Percentiles rank a stretch among this genome's conserved stretches.
Conservation (phyloP, 2,113 vertebrate genomes). For the Hucho hucho region DNA sequence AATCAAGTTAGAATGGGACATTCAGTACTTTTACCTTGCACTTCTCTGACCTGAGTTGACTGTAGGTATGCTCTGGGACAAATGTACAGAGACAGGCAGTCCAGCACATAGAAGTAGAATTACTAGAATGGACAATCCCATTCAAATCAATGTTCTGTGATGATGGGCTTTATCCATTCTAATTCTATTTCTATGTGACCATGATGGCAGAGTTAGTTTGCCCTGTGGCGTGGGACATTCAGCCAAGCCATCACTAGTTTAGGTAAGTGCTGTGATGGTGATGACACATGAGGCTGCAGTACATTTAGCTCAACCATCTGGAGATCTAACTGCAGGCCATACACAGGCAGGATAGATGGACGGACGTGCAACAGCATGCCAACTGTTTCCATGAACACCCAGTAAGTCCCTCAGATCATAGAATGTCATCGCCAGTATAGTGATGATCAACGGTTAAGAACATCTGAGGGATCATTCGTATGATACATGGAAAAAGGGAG, state of each 20-base stretch:
- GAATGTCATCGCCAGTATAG: slow-evolving; percentile 33
- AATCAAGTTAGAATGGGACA: no score
- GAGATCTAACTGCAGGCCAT: slow-evolving; percentile 31
- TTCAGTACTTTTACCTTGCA: neutral
- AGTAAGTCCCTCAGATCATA: slow-evolving; percentile 16
- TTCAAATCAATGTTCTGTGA: no score
- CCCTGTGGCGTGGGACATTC: slow-evolving; percentile 45
- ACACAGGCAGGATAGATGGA: slow-evolving; percentile 1
- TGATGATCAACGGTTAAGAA: slow-evolving; percentile 1
- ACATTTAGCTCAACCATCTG: slow-evolving; percentile 50
- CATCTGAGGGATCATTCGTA: slow-evolving; percentile 31
- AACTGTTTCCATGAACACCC: slow-evolving; percentile 30
- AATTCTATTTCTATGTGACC: neutral
- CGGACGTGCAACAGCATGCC: slow-evolving; percentile 50
- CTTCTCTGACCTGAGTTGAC: neutral
- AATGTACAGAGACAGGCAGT: neutral
- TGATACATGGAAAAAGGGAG: slow-evolving; percentile 4
- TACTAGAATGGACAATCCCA: no score
- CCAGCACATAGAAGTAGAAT: neutral
- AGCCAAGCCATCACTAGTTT: slow-evolving; percentile 48
- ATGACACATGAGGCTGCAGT: slow-evolving; percentile 47
- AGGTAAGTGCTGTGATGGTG: slow-evolving; percentile 37
- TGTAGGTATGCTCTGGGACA: neutral
- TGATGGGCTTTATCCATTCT: no score
- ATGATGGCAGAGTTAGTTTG: neutral